phyloP scores from a whole-genome alignment of 2,113 vertebrate genomes.

The Craseonycteris thonglongyai region DNA sequence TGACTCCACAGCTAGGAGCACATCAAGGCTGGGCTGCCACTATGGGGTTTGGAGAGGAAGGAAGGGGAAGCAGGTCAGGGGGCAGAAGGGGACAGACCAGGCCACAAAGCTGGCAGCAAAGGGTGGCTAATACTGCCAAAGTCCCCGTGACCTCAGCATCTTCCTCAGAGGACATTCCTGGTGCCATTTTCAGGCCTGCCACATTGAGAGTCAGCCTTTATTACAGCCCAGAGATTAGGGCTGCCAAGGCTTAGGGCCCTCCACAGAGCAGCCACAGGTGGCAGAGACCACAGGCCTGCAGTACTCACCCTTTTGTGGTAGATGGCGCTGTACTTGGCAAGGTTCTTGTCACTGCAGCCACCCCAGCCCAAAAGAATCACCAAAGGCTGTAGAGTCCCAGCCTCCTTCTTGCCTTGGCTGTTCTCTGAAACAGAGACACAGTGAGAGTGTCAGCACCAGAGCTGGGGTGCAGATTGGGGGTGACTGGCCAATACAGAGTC shows the following conservation, averaged over 20 bases:
- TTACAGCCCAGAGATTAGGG: not conserved
- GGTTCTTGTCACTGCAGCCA: conserved; percentile 91
- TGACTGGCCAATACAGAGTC: not conserved
- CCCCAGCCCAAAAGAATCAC: conserved; percentile 97
- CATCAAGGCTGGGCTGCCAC: not conserved
- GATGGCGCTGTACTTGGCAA: conserved; percentile 93
- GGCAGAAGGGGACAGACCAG: not conserved
- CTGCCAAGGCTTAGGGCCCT: accelerated
- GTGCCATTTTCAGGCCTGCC: not conserved
- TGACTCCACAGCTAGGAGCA: not conserved
- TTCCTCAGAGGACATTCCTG: not conserved
- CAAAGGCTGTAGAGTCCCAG: conserved; percentile 79
- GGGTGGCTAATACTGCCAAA: not conserved
- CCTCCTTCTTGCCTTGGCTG: conserved; percentile 76
- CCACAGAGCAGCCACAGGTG: accelerated
- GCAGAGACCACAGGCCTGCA: not conserved
- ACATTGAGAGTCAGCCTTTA: not conserved
- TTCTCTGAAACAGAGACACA: conserved; percentile 70
- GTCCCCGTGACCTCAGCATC: not conserved
- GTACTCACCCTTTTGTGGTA: conserved; percentile 90
- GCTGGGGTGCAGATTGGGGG: not conserved
- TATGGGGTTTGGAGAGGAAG: not conserved
- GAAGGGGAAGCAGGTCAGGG: not conserved
- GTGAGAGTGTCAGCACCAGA: not conserved
- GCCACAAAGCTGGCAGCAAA: not conserved